These are phyloP conservation scores for Megastigmus dorsalis DNA, from an alignment of 2,888 invertebrate genomes.

Conservation along the genomic window DNA sequence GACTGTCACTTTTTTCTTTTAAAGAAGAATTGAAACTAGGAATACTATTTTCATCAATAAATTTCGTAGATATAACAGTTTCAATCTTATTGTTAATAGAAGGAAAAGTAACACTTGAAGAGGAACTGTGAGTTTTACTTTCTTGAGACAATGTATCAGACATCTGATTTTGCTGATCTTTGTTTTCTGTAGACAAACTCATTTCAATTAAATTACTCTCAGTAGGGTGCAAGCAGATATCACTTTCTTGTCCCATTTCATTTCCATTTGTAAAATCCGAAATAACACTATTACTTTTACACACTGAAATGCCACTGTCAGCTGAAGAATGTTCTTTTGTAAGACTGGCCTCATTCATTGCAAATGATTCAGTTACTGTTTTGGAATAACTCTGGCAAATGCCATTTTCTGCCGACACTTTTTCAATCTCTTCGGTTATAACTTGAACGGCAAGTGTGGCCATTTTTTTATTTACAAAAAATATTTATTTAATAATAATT, in stretches of 20 bases:
- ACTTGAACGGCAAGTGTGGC: constrained; percentile 9
- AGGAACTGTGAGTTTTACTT: constrained; percentile 1
- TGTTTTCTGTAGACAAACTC: neutral
- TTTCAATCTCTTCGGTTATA: constrained; percentile 25
- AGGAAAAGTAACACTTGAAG: constrained; percentile 1
- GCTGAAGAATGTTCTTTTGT: constrained; percentile 7
- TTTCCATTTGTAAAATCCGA: neutral
- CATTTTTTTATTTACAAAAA: constrained; percentile 27
- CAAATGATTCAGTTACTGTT: constrained; percentile 29
- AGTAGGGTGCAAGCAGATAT: neutral
- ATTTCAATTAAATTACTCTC: neutral
- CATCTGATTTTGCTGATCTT: constrained; percentile 9
- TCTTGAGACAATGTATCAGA: too few species aligned
- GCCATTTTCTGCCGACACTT: neutral
- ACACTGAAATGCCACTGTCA: constrained; percentile 30
- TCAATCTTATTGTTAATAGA: constrained; percentile 1
- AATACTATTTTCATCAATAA: constrained; percentile 1
- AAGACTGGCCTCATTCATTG: constrained; percentile 21
- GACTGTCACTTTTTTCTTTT: constrained; percentile 20
- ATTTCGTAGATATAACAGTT: neutral
- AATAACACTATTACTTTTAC: constrained; percentile 4
- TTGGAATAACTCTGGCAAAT: neutral
- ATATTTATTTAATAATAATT: constrained; percentile 16
- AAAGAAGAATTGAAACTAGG: constrained; percentile 18
- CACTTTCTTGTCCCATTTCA: neutral